A percentile compares a stretch with the other conserved stretches of the same genome.
Conservation (phyloP, 1,140 invertebrate genomes). For the Drosophila erecta region DNA sequence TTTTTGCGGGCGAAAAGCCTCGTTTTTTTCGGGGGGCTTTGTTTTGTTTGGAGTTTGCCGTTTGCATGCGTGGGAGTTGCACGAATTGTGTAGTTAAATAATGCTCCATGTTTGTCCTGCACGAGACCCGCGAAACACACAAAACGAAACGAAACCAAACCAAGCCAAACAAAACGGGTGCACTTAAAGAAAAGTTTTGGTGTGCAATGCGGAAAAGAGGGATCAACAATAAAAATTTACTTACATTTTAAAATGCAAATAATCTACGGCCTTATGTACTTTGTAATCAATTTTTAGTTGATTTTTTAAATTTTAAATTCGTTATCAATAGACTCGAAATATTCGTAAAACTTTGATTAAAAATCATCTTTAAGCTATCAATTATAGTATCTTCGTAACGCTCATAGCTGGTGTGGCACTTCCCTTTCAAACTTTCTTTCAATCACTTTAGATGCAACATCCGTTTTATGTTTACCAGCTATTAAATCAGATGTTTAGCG, state of each 20-base stretch:
- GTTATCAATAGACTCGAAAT: not conserved
- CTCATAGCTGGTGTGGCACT: not conserved
- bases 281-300: too few species aligned
- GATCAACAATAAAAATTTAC: too few species aligned
- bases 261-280: too few species aligned
- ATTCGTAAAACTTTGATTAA: not conserved
- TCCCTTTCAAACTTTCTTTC: not conserved
- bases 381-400: not conserved
- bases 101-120: slow-evolving; percentile 76
- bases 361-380: not conserved
- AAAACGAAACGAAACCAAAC: slow-evolving; percentile 27
- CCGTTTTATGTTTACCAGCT: not conserved
- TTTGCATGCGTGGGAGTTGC: slow-evolving; percentile 79
- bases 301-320: too few species aligned
- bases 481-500: not conserved
- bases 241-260: too few species aligned
- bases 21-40: slow-evolving; percentile 38
- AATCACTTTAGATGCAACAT: not conserved
- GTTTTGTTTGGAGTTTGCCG: slow-evolving; percentile 52
- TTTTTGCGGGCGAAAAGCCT: slow-evolving; percentile 37
- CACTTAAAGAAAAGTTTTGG: not conserved
- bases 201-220: not conserved
- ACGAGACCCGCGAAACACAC: slow-evolving; percentile 50
- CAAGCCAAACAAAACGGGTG: slow-evolving; percentile 26
- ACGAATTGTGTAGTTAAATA: slow-evolving; percentile 82